A percentile compares a stretch with the other conserved stretches of the same genome.
These are phyloP conservation scores for Geococcyx californianus DNA, from an alignment of 2,113 vertebrate genomes.

Conservation along the genomic window DNA sequence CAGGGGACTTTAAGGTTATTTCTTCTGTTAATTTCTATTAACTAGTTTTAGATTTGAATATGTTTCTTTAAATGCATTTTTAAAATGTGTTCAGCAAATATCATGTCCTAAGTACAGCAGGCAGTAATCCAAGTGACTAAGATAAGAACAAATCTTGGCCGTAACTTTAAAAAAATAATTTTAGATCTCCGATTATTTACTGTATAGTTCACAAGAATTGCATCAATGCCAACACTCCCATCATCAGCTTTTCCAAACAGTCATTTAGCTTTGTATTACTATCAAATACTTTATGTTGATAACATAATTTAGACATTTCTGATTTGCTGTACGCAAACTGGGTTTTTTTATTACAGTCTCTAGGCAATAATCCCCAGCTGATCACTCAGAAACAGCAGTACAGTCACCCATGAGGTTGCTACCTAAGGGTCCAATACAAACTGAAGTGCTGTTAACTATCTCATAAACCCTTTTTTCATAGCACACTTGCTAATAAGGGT, in stretches of 20 bases:
- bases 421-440: background rate
- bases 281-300: slow-evolving; percentile 14
- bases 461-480: slow-evolving; percentile 41
- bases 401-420: background rate
- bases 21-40: background rate
- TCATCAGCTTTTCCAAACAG: background rate
- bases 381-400: background rate
- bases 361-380: background rate
- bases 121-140: slow-evolving; percentile 3
- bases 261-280: background rate
- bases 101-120: background rate
- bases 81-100: background rate
- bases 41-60: background rate
- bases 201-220: background rate
- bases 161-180: background rate
- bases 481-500: background rate
- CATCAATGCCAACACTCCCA: background rate
- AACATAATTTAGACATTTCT: background rate
- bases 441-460: background rate
- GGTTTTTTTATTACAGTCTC: background rate
- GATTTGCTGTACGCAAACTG: slow-evolving; percentile 3
- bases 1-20: background rate
- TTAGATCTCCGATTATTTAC: background rate
- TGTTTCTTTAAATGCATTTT: background rate
- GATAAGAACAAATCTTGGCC: background rate